Conservation (phyloP, 2,113 vertebrate genomes). For the Oryctolagus cuniculus region DNA sequence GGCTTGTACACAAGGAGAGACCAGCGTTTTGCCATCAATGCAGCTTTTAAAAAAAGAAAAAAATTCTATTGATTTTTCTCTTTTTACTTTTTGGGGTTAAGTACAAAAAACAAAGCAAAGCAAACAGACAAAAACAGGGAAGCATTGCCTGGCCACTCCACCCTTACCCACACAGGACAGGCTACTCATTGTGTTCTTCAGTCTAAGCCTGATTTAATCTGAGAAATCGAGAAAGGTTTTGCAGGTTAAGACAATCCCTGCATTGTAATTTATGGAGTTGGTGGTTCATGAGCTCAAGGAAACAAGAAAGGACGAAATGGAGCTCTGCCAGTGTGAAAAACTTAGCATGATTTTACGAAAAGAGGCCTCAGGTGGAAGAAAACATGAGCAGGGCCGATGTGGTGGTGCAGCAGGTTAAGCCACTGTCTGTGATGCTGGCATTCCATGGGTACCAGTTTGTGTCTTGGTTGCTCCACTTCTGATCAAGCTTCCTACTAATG, state of each 20-base stretch:
- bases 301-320: neutral
- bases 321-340: neutral
- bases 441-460: too few species aligned
- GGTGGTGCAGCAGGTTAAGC: too few species aligned
- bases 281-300: neutral
- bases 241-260: neutral
- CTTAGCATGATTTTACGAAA: neutral
- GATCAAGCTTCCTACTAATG: too few species aligned
- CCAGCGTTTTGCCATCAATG: constrained; percentile 1
- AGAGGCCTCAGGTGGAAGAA: neutral
- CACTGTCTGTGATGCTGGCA: too few species aligned
- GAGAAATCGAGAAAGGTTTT: neutral
- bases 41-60: neutral
- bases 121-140: too few species aligned
- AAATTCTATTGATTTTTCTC: neutral
- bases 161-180: neutral
- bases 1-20: neutral
- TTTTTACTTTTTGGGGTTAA: neutral
- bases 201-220: neutral
- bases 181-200: neutral
- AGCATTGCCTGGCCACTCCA: neutral
- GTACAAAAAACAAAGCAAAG: neutral
- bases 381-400: neutral
- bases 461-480: too few species aligned
- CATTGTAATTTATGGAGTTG: neutral